Evolutionary conservation across 2,888 invertebrate species (phyloP), one percentile per base, ranked within the genome.

Genomic region (Gasteruption jaculator): DNA sequence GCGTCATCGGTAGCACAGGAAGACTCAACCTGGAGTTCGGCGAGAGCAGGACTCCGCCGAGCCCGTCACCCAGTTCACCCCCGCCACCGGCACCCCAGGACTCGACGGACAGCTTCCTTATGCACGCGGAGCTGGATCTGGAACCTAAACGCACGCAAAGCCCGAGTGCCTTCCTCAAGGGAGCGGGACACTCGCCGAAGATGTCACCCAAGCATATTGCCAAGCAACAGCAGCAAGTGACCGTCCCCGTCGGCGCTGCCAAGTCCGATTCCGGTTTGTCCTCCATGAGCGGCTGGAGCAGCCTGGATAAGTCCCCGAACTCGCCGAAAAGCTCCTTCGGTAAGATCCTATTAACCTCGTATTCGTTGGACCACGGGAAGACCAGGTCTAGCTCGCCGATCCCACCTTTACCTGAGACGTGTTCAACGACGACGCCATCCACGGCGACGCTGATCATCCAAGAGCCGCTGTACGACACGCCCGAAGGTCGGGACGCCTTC

Each of bases 201-300:
- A 76, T 80, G 2, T 85, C 85, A 22, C 85, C 85, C 15, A 85
- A 85, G 61, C 78, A 83, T 57, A 67, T 77, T 14, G 79, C 79
- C 63, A 77, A 81, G 52, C 71, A 73, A 45, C n/a, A n/a, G n/a
- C 68, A 72, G 22, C 20, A 35, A 14, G 76, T 76, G 49, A 77
- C 76, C 19, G 58, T 64, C 5, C 81, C 80, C 61, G 83, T 85
- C 46, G 81, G 82, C 2, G 78, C 84, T 4, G 83, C 86, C 1
- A 90, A 89, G 68, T 90, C 90, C 1, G 90, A 91, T 67, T 90
- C 90, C 1, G 90, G 90, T 0, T 72, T 91, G 36, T 89, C 89
- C 0, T 90, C 90, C 5, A 85, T 90, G 83, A 89, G 87, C 61
- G 88, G 89, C 4, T 86, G 89, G 81, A 87, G 87, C 8, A 87